These are phyloP conservation scores for Ammospiza nelsoni DNA, from an alignment of 2,113 vertebrate genomes.

Conservation along the genomic window DNA sequence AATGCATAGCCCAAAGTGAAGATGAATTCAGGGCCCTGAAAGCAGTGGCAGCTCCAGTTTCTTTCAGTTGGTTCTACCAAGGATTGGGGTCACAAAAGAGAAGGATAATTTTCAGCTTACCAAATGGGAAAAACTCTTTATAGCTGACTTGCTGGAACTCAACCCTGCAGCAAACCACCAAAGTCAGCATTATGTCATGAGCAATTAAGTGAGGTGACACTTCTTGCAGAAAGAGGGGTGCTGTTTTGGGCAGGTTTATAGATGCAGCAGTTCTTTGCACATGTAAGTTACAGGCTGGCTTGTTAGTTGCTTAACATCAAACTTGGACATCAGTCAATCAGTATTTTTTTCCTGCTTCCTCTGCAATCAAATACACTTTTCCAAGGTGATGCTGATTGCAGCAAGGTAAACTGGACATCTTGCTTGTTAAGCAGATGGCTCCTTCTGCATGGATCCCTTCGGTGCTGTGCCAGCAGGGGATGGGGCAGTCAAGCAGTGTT, in stretches of 20 bases:
- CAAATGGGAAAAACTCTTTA: background rate
- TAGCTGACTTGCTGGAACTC: conserved; percentile 36
- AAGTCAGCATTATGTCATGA: background rate
- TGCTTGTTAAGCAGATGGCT: background rate
- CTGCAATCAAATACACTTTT: background rate
- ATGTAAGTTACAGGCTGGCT: background rate
- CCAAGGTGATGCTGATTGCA: background rate
- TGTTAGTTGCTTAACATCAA: background rate
- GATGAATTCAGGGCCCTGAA: background rate
- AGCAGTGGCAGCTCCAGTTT: background rate
- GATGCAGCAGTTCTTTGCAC: background rate
- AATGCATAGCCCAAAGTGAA: background rate
- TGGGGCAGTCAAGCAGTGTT: background rate
- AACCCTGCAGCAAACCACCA: background rate
- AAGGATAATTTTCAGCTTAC: conserved; percentile 18
- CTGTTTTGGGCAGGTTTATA: background rate
- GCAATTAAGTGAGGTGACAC: background rate
- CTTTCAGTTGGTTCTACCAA: background rate
- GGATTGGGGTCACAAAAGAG: conserved; percentile 9
- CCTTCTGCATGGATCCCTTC: background rate
- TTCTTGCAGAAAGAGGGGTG: background rate
- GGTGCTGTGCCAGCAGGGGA: background rate
- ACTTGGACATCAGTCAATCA: background rate
- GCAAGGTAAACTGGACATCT: background rate
- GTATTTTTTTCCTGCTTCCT: background rate